Percentiles rank a stretch among this genome's conserved stretches.
phyloP scores from a whole-genome alignment of 2,113 vertebrate genomes.

The Lepus americanus region DNA sequence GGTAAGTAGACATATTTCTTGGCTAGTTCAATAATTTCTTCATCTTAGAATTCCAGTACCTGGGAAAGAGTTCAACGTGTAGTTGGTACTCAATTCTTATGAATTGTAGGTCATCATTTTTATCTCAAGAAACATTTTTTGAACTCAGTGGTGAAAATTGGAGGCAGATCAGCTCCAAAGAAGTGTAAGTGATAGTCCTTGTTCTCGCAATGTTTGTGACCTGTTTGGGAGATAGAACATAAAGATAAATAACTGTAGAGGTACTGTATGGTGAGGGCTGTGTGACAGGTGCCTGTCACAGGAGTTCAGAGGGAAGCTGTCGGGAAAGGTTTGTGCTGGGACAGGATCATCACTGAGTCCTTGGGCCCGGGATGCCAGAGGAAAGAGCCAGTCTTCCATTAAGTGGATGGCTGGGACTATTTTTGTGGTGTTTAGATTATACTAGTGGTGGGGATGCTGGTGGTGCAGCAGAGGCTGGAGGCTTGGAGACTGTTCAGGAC shows the following conservation, averaged over 20 bases:
- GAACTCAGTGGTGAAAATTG: background rate
- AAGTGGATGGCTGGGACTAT: background rate
- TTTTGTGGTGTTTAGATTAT: background rate
- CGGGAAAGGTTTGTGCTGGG: background rate
- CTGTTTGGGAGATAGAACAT: background rate
- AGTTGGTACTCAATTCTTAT: conserved; percentile 1
- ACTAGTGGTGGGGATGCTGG: background rate
- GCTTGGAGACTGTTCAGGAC: background rate
- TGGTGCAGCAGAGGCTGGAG: background rate
- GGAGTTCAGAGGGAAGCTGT: background rate
- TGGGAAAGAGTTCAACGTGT: background rate
- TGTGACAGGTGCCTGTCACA: background rate
- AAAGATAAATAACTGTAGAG: background rate
- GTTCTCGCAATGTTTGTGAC: background rate
- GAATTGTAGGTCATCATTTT: background rate
- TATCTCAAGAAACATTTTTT: background rate
- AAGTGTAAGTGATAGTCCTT: background rate
- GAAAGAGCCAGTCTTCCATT: background rate
- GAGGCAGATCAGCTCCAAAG: background rate
- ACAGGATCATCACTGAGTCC: background rate
- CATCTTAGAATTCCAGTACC: background rate
- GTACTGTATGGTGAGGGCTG: background rate
- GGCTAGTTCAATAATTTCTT: conserved; percentile 33
- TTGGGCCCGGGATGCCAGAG: background rate
- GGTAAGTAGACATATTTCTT: conserved; percentile 34